Evolutionary conservation across 1,140 invertebrate genomes (phyloP).

Genomic region (Drosophila pseudoobscura): DNA sequence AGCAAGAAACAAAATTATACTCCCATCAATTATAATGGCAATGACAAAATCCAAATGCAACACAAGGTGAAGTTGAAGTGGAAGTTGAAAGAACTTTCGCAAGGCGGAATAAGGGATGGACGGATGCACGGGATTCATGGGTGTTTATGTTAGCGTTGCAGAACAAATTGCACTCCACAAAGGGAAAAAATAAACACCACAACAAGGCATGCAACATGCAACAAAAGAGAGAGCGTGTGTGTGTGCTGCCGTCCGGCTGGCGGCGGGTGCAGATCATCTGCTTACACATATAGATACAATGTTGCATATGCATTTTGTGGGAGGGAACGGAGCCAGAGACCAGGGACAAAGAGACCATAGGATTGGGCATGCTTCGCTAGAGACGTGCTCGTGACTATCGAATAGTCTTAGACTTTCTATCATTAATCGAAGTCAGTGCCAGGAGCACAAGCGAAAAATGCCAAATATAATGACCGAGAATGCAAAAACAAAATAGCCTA

Average conservation of each 20-base stretch:
- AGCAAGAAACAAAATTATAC: conserved; percentile 70
- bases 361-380: background rate
- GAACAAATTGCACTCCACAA: background rate
- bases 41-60: conserved; percentile 77
- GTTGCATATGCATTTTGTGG: conserved; percentile 19
- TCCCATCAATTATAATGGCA: conserved; percentile 80
- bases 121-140: background rate
- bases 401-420: background rate
- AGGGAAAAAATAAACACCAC: conserved; percentile 20
- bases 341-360: no score
- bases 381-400: background rate
- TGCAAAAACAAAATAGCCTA: no score
- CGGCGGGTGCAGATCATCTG: conserved; percentile 17
- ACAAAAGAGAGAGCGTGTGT: background rate
- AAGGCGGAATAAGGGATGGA: conserved; percentile 4
- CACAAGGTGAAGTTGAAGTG: conserved; percentile 72
- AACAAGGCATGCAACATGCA: conserved; percentile 11
- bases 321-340: no score
- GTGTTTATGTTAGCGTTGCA: background rate
- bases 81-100: conserved; percentile 32
- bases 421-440: background rate
- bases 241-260: background rate
- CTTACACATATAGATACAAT: conserved; percentile 18
- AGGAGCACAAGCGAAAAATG: no score
- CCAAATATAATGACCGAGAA: no score